Percentiles rank a stretch among this genome's conserved stretches.
phyloP scores from a whole-genome alignment of 2,888 invertebrate species.

The Tachystola acroxantha region DNA sequence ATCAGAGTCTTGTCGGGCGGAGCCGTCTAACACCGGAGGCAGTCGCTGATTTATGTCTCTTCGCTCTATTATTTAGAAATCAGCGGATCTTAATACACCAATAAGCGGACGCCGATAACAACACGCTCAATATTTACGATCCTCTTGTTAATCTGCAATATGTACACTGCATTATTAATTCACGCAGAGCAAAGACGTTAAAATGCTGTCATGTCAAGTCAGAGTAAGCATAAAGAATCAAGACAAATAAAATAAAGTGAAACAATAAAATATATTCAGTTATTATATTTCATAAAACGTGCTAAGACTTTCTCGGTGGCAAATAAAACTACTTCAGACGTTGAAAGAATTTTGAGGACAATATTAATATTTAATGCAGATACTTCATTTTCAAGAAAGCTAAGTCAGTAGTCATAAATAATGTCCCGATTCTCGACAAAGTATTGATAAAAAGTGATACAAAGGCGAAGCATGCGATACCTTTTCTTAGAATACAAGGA shows the following conservation, averaged over 20 bases:
- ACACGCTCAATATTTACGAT: slow-evolving; percentile 12
- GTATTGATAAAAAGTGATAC: slow-evolving; percentile 72
- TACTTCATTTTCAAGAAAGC: slow-evolving; percentile 40
- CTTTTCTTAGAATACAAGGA: slow-evolving; percentile 73
- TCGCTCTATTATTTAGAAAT: slow-evolving; percentile 48
- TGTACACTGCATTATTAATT: neutral
- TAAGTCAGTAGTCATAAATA: slow-evolving; percentile 56
- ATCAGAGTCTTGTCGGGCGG: slow-evolving; percentile 25
- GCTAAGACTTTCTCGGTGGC: neutral
- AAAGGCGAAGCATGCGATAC: slow-evolving; percentile 74
- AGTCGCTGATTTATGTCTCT: slow-evolving; percentile 39
- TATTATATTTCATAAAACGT: slow-evolving; percentile 1
- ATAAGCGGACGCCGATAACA: slow-evolving; percentile 27
- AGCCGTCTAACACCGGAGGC: slow-evolving; percentile 39
- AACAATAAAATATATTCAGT: neutral
- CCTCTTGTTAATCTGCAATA: slow-evolving; percentile 3
- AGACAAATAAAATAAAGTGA: neutral
- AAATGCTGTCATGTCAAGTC: too few relatives aligned
- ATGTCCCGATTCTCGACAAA: slow-evolving; percentile 57
- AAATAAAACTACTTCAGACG: slow-evolving; percentile 5
- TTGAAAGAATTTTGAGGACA: slow-evolving; percentile 13
- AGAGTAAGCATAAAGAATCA: neutral
- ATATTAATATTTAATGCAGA: slow-evolving; percentile 17
- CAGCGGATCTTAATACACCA: slow-evolving; percentile 42
- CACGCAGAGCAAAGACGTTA: too few relatives aligned